These are phyloP conservation scores for Poeciliopsis presidionis DNA, from an alignment of 2,797 vertebrate species.

Conservation along the genomic window DNA sequence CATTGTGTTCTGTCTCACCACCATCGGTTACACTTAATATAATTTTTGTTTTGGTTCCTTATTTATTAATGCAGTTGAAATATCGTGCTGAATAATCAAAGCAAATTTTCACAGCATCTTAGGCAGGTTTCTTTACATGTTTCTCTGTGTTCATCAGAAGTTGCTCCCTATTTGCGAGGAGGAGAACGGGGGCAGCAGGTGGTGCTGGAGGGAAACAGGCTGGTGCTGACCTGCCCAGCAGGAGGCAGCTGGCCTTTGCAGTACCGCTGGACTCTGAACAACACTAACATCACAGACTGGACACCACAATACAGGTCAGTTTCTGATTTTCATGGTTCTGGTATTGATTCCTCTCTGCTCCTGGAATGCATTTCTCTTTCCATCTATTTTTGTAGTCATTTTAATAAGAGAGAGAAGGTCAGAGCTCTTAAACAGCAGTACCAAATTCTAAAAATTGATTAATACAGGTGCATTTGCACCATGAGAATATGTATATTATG, in stretches of 20 bases:
- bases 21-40: background rate
- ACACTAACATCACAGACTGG: constrained; percentile 84
- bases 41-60: background rate
- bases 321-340: background rate
- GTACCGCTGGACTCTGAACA: constrained; percentile 95
- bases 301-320: constrained; percentile 73
- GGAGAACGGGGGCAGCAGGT: constrained; percentile 87
- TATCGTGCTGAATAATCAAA: background rate
- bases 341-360: background rate
- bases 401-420: constrained; percentile 48
- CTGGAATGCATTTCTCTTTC: background rate
- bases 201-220: constrained; percentile 93
- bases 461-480: constrained; percentile 63
- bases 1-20: background rate
- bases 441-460: constrained; percentile 53
- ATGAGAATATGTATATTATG: constrained; percentile 69
- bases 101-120: constrained; percentile 10
- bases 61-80: background rate
- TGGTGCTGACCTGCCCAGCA: constrained; percentile 96
- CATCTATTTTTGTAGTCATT: background rate
- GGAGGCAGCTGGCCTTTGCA: constrained; percentile 98
- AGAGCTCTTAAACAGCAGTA: constrained; percentile 54
- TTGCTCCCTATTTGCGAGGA: constrained; percentile 91
- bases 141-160: constrained; percentile 68
- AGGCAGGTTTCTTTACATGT: constrained; percentile 28